A percentile compares a stretch with the other conserved stretches of the same genome.
Evolutionary conservation across 2,888 invertebrate genomes (phyloP).

Genomic region (Mimas tiliae): DNA sequence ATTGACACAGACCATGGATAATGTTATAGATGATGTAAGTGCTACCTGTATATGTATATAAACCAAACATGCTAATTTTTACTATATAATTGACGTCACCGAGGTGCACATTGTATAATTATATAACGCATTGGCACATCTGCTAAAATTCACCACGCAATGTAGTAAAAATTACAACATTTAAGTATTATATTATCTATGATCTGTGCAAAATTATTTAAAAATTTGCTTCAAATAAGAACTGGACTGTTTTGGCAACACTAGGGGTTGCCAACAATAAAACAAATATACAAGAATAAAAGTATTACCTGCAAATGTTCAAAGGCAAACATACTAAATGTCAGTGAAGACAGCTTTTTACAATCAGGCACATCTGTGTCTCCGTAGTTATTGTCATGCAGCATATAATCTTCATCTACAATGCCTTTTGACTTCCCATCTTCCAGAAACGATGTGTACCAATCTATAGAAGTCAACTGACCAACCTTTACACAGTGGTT

Average conservation of each 20-base stretch:
- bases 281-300: not conserved
- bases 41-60: too few species aligned
- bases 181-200: too few species aligned
- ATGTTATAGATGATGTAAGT: too few species aligned
- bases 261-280: not conserved
- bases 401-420: slow-evolving; percentile 54
- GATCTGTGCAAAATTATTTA: too few species aligned
- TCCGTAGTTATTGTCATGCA: slow-evolving; percentile 51
- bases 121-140: too few species aligned
- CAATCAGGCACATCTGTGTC: slow-evolving; percentile 85
- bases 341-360: slow-evolving; percentile 81
- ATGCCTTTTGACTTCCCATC: slow-evolving; percentile 81
- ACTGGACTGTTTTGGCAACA: not conserved
- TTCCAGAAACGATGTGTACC: slow-evolving; percentile 86
- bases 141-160: too few species aligned
- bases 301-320: slow-evolving; percentile 69
- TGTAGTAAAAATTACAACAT: too few species aligned
- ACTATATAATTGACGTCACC: too few species aligned
- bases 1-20: too few species aligned
- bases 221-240: too few species aligned
- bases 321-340: slow-evolving; percentile 75
- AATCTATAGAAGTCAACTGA: slow-evolving; percentile 87
- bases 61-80: too few species aligned
- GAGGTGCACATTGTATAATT: too few species aligned
- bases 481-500: slow-evolving; percentile 87